Conservation (phyloP, 2,888 invertebrate species). For the Watsonalla cultraria region DNA sequence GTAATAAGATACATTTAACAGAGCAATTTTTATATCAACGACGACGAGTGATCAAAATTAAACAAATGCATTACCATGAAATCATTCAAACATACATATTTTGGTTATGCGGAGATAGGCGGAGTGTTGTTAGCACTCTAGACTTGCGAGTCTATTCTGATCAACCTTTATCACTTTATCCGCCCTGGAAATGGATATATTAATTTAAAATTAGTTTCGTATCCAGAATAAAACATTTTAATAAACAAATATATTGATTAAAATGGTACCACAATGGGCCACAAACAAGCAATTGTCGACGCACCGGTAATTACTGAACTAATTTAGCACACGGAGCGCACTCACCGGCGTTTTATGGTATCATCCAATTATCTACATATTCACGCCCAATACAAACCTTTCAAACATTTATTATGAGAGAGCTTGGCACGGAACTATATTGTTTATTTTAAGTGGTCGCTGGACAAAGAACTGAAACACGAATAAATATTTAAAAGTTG, state of each 20-base stretch:
- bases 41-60: too few relatives aligned
- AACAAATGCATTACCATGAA: too few relatives aligned
- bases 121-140: too few relatives aligned
- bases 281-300: slow-evolving; percentile 28
- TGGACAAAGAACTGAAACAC: too few relatives aligned
- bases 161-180: too few relatives aligned
- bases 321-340: slow-evolving; percentile 25
- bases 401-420: background rate
- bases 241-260: background rate
- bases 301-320: slow-evolving; percentile 32
- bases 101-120: too few relatives aligned
- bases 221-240: background rate
- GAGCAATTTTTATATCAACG: too few relatives aligned
- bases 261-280: slow-evolving; percentile 3
- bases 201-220: too few relatives aligned
- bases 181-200: too few relatives aligned
- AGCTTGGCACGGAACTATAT: background rate
- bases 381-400: slow-evolving; percentile 24
- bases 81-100: too few relatives aligned
- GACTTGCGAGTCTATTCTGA: too few relatives aligned
- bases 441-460: background rate
- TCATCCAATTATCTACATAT: slow-evolving; percentile 47
- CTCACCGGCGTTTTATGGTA: slow-evolving; percentile 33
- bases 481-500: too few relatives aligned
- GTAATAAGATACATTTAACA: background rate